phyloP scores from a whole-genome alignment of 2,113 vertebrate species.

The Xenopus tropicalis region UCB_Xtro_10.0 CM004448.2:20104001-20104500 shows the following conservation, averaged over 20 bases:
- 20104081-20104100: constrained; percentile 31
- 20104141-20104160: constrained; percentile 11
- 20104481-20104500: too few species aligned
- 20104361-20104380: constrained; percentile 30
- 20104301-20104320: constrained; percentile 14
- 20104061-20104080: constrained; percentile 33
- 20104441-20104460: not conserved
- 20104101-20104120: constrained; percentile 18
- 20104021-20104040: constrained; percentile 16
- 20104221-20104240: not conserved
- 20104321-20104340: constrained; percentile 35
- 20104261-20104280: not conserved
- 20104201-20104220: constrained; percentile 3
- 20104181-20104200: constrained; percentile 8
- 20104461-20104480: too few species aligned
- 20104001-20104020: constrained; percentile 13
- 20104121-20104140: constrained; percentile 15
- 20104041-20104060: constrained; percentile 18
- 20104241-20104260: not conserved
- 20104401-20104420: constrained; percentile 36
- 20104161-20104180: constrained; percentile 21
- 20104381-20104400: constrained; percentile 35
- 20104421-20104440: constrained; percentile 20
- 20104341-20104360: constrained; percentile 41
- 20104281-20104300: constrained; percentile 12